Conservation (phyloP, 2,113 vertebrate species). For the Cololabis saira region DNA sequence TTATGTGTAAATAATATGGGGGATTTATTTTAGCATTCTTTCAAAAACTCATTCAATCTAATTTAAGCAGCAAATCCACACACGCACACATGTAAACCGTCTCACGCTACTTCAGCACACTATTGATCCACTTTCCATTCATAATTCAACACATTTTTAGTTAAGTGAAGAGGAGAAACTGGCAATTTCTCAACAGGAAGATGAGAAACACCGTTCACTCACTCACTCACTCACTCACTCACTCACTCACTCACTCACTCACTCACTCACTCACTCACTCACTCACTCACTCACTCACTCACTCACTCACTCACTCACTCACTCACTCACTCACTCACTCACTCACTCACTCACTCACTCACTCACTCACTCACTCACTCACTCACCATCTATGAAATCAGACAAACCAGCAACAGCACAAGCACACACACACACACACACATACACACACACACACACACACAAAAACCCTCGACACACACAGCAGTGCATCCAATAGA, state of each 20-base stretch:
- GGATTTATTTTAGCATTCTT: conserved; percentile 6
- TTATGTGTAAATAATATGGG: not conserved
- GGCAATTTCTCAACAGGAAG: conserved; percentile 63
- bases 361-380: conserved; percentile 9
- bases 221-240: conserved; percentile 1
- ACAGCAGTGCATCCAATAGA: conserved; percentile 26
- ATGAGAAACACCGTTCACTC: conserved; percentile 42
- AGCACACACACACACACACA: conserved; percentile 10
- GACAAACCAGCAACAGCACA: conserved; percentile 19
- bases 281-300: not conserved
- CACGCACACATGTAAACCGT: conserved; percentile 24
- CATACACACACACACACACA: conserved; percentile 8
- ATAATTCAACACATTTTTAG: conserved; percentile 76
- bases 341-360: not conserved
- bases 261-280: conserved; percentile 14
- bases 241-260: conserved; percentile 14
- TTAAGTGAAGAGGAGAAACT: conserved; percentile 60
- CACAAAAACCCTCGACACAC: not conserved
- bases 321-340: conserved; percentile 14
- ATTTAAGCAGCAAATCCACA: conserved; percentile 16
- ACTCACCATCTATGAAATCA: conserved; percentile 34
- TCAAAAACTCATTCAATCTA: conserved; percentile 14
- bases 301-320: conserved; percentile 14
- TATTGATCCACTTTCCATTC: conserved; percentile 80
- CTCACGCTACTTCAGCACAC: conserved; percentile 68